These are phyloP conservation scores for Bos taurus DNA, from an alignment of 2,113 vertebrate genomes.

Conservation along the genomic window DNA sequence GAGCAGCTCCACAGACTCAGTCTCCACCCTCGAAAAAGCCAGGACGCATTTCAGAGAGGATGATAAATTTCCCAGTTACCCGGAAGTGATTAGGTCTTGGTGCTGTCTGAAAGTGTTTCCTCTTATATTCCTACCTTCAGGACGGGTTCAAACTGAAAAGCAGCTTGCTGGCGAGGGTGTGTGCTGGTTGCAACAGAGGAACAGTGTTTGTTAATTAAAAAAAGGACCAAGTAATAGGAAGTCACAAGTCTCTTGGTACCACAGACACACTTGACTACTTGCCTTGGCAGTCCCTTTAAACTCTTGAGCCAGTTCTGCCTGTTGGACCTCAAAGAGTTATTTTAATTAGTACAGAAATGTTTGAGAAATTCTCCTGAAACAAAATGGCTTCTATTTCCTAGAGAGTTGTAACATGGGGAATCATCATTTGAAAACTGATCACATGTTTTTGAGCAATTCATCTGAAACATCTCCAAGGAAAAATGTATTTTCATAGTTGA, in stretches of 20 bases:
- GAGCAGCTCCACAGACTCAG: not conserved
- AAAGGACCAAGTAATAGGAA: not conserved
- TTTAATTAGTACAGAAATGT: not conserved
- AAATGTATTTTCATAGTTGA: not conserved
- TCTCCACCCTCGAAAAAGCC: not conserved
- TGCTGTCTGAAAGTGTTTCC: not conserved
- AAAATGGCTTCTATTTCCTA: conserved; percentile 31
- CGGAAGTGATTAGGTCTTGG: not conserved
- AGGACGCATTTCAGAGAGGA: not conserved
- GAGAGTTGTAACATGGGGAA: not conserved
- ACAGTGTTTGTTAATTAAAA: not conserved
- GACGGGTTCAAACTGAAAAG: not conserved
- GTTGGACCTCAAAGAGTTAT: not conserved
- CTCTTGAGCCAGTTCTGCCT: not conserved
- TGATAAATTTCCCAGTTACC: not conserved
- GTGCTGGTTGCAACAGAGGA: not conserved
- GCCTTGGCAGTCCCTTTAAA: fast-evolving
- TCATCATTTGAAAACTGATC: not conserved
- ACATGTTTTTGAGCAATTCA: not conserved
- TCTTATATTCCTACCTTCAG: not conserved
- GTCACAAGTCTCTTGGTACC: conserved; percentile 19
- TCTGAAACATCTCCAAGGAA: not conserved
- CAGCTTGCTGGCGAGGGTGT: not conserved
- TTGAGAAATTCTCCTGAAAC: not conserved
- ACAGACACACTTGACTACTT: not conserved